Evolutionary conservation across 2,888 invertebrate species (phyloP).

Genomic region (Phrixothrix hirtus): DNA sequence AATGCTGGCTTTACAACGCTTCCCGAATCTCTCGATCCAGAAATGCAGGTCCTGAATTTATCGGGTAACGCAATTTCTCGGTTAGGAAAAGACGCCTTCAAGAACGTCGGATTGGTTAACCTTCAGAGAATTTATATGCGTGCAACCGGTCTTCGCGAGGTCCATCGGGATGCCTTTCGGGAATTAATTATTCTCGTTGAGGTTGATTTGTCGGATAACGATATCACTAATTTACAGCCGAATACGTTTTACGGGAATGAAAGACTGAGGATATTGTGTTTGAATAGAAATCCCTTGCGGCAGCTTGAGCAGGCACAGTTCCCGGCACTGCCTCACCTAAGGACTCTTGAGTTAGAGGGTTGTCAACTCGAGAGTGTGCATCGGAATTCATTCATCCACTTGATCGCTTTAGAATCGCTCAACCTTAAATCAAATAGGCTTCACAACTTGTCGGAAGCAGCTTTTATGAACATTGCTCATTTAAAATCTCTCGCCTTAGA

Average conservation of each 20-base stretch:
- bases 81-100: slow-evolving; percentile 78
- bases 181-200: slow-evolving; percentile 84
- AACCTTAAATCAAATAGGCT: slow-evolving; percentile 82
- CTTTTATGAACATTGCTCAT: slow-evolving; percentile 72
- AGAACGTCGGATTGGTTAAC: slow-evolving; percentile 76
- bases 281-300: slow-evolving; percentile 82
- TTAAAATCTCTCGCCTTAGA: slow-evolving; percentile 80
- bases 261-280: slow-evolving; percentile 73
- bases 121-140: slow-evolving; percentile 81
- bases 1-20: slow-evolving; percentile 79
- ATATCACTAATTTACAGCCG: slow-evolving; percentile 71
- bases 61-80: slow-evolving; percentile 78
- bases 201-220: slow-evolving; percentile 84
- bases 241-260: slow-evolving; percentile 86
- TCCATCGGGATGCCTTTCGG: slow-evolving; percentile 83
- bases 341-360: slow-evolving; percentile 77
- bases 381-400: slow-evolving; percentile 74
- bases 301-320: slow-evolving; percentile 77
- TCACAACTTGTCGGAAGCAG: slow-evolving; percentile 67
- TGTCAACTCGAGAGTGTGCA: slow-evolving; percentile 78
- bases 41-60: slow-evolving; percentile 84
- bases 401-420: slow-evolving; percentile 73
- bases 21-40: slow-evolving; percentile 70
- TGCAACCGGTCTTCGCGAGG: slow-evolving; percentile 72
- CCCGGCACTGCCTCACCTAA: slow-evolving; percentile 77